These are phyloP conservation scores for Eidolon helvum DNA, from an alignment of 2,113 vertebrate genomes.

Conservation along the genomic window DNA sequence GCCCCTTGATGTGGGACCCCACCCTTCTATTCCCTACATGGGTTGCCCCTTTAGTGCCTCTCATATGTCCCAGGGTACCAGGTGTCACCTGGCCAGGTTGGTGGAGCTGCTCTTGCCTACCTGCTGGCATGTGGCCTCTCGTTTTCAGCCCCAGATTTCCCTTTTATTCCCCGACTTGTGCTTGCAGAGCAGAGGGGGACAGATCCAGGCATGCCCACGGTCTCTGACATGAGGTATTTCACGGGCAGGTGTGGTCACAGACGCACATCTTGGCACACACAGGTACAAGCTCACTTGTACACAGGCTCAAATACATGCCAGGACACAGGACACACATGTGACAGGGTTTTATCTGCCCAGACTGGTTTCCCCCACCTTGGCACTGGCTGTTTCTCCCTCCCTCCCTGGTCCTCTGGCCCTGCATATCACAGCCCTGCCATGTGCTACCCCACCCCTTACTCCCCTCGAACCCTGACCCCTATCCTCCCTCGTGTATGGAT, in stretches of 20 bases:
- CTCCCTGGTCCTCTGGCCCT: neutral
- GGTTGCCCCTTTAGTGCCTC: neutral
- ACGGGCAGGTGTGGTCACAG: conserved; percentile 11
- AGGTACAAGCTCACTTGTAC: neutral
- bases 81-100: neutral
- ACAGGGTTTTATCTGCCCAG: neutral
- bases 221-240: neutral
- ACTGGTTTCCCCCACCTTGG: conserved; percentile 1
- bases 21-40: fast-evolving
- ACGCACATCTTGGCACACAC: neutral
- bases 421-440: neutral
- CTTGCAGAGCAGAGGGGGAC: neutral
- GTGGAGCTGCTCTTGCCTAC: neutral
- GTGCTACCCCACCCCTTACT: neutral
- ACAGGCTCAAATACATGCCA: neutral
- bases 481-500: neutral
- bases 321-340: neutral
- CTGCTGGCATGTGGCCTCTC: neutral
- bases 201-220: neutral
- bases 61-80: neutral
- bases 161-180: neutral
- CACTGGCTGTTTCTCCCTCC: neutral
- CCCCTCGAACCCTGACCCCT: neutral
- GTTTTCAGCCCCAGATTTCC: neutral
- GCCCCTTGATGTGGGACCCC: neutral